Percentiles rank a stretch among this genome's conserved stretches.
phyloP scores from a whole-genome alignment of 35 echinoderm and acorn worm species.

The Anneissia japonica region DNA sequence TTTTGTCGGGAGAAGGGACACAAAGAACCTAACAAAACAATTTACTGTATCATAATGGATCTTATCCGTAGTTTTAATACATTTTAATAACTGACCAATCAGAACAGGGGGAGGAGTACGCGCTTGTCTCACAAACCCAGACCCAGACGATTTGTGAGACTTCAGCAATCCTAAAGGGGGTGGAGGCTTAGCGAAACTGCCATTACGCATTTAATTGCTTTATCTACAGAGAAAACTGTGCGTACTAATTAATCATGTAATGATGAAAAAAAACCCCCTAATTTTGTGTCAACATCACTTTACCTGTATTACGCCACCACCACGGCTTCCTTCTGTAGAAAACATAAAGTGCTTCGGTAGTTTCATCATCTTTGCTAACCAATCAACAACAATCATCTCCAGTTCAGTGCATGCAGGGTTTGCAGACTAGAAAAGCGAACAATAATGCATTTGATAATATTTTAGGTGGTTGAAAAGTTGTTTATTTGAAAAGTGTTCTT shows the following conservation, averaged over 20 bases:
- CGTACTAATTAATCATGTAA: no score
- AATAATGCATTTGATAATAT: not conserved
- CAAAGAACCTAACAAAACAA: no score
- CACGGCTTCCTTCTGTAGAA: slow-evolving; percentile 45
- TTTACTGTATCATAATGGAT: no score
- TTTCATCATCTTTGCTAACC: slow-evolving; percentile 67
- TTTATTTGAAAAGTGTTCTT: not conserved
- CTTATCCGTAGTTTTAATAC: not conserved
- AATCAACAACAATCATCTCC: slow-evolving; percentile 67
- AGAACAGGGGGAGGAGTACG: not conserved
- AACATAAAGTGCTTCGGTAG: slow-evolving; percentile 64
- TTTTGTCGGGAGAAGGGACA: no score
- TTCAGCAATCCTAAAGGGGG: no score
- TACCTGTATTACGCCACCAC: slow-evolving; percentile 68
- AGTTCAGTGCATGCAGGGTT: slow-evolving; percentile 67
- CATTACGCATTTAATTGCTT: no score
- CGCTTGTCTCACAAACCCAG: not conserved
- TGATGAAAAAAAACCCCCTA: no score
- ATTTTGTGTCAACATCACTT: no score
- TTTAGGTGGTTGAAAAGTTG: not conserved
- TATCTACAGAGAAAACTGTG: no score
- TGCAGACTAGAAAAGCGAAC: slow-evolving; percentile 41
- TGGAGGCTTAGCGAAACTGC: no score
- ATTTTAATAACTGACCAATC: not conserved
- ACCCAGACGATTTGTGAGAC: not conserved